phyloP scores from a whole-genome alignment of 2,797 vertebrate species.

The Liparis tanakae region DNA sequence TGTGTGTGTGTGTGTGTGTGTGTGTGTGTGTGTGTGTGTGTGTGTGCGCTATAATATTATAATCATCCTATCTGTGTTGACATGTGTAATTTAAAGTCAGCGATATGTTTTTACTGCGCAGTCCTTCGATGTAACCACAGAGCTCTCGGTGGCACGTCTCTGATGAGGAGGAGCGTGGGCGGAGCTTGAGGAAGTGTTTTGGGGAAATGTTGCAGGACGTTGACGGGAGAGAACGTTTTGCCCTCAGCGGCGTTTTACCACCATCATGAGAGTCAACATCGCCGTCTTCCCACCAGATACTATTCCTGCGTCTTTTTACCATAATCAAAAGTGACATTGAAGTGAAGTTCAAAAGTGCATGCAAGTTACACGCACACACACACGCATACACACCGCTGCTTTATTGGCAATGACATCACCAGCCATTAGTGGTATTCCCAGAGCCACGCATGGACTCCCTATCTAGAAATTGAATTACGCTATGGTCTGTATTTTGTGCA shows the following conservation, averaged over 20 bases:
- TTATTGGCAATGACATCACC: conserved; percentile 62
- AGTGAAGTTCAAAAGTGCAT: conserved; percentile 57
- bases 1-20: neutral
- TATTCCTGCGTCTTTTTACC: conserved; percentile 38
- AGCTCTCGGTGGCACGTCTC: conserved; percentile 2
- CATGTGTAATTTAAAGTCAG: conserved; percentile 38
- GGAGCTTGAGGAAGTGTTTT: conserved; percentile 11
- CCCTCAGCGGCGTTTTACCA: conserved; percentile 38
- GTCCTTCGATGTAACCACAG: conserved; percentile 25
- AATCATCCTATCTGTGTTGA: conserved; percentile 37
- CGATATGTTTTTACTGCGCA: conserved; percentile 22
- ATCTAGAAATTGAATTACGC: conserved; percentile 58
- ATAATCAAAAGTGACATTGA: conserved; percentile 49
- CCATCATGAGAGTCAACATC: conserved; percentile 37
- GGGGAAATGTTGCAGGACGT: conserved; percentile 20
- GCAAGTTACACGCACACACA: conserved; percentile 1
- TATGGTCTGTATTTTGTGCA: conserved; percentile 43
- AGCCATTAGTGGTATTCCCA: conserved; percentile 66
- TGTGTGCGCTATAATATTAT: conserved; percentile 4
- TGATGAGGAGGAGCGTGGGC: conserved; percentile 24
- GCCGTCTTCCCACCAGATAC: conserved; percentile 36
- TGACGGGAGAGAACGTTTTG: conserved; percentile 31
- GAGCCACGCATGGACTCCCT: conserved; percentile 42
- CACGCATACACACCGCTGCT: conserved; percentile 18
- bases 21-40: no score